These are phyloP conservation scores for Nymphicus hollandicus DNA, from an alignment of 2,113 vertebrate genomes.

Conservation along the genomic window DNA sequence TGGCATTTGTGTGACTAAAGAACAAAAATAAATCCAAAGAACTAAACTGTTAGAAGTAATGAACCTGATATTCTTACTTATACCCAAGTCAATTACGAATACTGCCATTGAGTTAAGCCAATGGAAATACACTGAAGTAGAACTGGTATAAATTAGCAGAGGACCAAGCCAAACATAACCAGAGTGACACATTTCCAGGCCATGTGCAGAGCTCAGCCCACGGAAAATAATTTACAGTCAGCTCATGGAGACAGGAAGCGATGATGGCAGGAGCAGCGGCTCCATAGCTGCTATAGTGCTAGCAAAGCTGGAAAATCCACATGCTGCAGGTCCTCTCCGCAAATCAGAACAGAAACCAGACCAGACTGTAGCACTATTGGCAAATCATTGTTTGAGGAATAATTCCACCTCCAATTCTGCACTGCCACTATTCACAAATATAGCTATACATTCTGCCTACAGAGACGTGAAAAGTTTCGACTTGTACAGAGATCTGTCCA, in stretches of 20 bases:
- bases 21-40: constrained; percentile 41
- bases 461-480: background rate
- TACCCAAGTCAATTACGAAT: constrained; percentile 17
- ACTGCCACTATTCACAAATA: constrained; percentile 11
- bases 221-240: constrained; percentile 45
- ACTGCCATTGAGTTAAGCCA: constrained; percentile 22
- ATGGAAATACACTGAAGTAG: constrained; percentile 14
- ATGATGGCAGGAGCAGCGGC: background rate
- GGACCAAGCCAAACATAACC: constrained; percentile 16
- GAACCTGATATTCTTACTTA: background rate
- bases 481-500: constrained; percentile 1
- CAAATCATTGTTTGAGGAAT: background rate
- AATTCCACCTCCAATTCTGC: background rate
- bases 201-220: constrained; percentile 12
- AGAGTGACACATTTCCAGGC: constrained; percentile 12
- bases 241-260: constrained; percentile 39
- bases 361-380: background rate
- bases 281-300: background rate
- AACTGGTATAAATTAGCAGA: constrained; percentile 26
- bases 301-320: constrained; percentile 10
- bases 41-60: constrained; percentile 11
- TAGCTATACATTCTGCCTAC: background rate
- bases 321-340: background rate
- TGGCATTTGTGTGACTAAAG: background rate
- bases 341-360: background rate